Evolutionary conservation across 2,797 vertebrate species (phyloP).

Genomic region (Anomalospiza imberbis): DNA sequence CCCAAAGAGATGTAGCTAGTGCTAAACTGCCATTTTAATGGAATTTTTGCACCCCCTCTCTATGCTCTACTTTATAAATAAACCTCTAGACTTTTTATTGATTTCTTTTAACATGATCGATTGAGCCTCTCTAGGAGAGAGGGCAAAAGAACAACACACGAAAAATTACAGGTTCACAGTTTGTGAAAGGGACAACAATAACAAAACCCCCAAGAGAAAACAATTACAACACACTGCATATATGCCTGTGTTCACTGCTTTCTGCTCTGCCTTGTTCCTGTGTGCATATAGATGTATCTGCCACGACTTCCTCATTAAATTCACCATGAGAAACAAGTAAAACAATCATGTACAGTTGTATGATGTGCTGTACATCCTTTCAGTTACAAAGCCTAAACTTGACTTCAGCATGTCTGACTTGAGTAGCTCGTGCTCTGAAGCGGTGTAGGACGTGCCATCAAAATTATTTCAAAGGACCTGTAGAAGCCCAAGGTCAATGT

Average conservation of each 20-base stretch:
- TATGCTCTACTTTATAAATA: conserved; percentile 57
- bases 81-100: conserved; percentile 54
- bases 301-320: not conserved
- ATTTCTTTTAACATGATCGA: conserved; percentile 60
- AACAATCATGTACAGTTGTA: not conserved
- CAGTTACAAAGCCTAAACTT: not conserved
- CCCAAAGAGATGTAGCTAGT: conserved; percentile 30
- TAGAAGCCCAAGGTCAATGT: not conserved
- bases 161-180: conserved; percentile 51
- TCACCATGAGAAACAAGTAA: not conserved
- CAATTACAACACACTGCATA: not conserved
- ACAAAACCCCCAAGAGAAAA: conserved; percentile 2
- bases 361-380: not conserved
- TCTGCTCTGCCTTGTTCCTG: not conserved
- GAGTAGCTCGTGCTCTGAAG: not conserved
- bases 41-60: conserved; percentile 42
- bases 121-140: conserved; percentile 40
- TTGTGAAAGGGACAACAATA: conserved; percentile 45
- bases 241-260: not conserved
- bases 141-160: conserved; percentile 32
- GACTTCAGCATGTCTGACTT: not conserved
- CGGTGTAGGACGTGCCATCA: not conserved
- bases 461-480: not conserved
- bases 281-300: accelerated
- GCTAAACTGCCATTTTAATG: conserved; percentile 54